Base-by-base conservation (phyloP, 2,797 vertebrate species). In the Silurus aristotelis region DNA sequence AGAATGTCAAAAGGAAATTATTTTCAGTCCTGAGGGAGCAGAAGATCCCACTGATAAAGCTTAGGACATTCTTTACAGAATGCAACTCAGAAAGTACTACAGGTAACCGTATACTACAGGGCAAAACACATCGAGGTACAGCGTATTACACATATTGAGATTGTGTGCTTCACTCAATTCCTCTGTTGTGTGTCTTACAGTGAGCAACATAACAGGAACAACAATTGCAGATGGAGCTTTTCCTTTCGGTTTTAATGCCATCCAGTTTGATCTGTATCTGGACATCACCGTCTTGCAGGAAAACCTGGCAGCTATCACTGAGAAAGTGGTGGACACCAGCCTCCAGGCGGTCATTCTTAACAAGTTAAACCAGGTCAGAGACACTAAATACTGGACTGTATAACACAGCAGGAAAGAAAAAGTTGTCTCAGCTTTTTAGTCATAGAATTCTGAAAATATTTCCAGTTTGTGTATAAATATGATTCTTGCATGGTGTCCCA, bases 361-460 rank as follows among this genome's bases (percentile, higher is more conserved):
- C 56, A 95, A 93, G 86, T 90, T 95, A 22, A 92, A 92, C n/a
- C 67, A 95, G 93, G 94, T 94, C 31, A 38, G 31, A 38, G 31
- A 38, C 31, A 38, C 31, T 38, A 38, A 38, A 38, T 38, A 38
- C 31, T 38, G 31, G 31, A 38, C 31, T 38, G 31, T 38, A 3
- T 38, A 38, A 38, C 31, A 67, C 64, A 14, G 7, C 64, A 67
- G 25, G 13, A 27, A 31, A 15, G 12, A 67, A 9, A 25, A 61
- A 67, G 14, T 31, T 58, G n/a, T 76, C 19, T 56, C 1, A 9
- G 19, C 25, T 19, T 15, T 76, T 38, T 25, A 56, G 4, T 55
- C 5, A 55, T 15, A 75, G 6, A 17, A 58, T 76, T 56, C 27
- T 58, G 20, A 76, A 22, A 55, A 25, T 55, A 17, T 22, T 76